phyloP scores from a whole-genome alignment of 37 sponge, comb jelly and placozoan genomes.

The Chondrosia reniformis region DNA sequence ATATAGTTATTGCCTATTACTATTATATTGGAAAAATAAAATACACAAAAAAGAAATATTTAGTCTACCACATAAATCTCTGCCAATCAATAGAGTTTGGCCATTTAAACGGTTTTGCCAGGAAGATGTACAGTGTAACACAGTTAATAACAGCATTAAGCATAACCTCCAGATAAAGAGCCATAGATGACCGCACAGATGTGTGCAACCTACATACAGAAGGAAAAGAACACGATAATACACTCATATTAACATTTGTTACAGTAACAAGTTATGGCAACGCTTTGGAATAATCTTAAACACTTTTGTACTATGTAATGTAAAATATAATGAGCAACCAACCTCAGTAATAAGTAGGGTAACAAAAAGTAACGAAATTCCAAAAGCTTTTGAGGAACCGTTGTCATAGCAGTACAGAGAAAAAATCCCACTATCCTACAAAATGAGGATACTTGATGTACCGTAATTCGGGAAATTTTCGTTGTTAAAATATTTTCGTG shows the following conservation, averaged over 20 bases:
- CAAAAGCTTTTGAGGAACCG: slow-evolving; percentile 78
- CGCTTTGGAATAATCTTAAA: neutral
- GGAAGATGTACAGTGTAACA: slow-evolving; percentile 57
- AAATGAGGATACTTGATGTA: neutral
- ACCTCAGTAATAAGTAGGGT: slow-evolving; percentile 65
- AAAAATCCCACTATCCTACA: slow-evolving; percentile 49
- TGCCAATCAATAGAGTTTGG: slow-evolving; percentile 34
- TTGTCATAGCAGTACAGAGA: slow-evolving; percentile 29
- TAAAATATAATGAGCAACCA: neutral
- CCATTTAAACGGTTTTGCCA: slow-evolving; percentile 71
- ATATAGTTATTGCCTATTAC: neutral
- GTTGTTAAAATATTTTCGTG: too few relatives aligned
- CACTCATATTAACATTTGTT: too few relatives aligned
- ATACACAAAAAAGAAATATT: neutral
- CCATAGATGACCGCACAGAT: neutral
- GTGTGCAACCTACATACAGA: slow-evolving; percentile 13
- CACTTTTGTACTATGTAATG: neutral
- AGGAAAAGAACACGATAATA: too few relatives aligned
- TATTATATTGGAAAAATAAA: neutral
- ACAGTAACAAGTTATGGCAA: too few relatives aligned
- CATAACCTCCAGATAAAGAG: slow-evolving; percentile 30
- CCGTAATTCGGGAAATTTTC: too few relatives aligned
- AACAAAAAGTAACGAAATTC: slow-evolving; percentile 94
- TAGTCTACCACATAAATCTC: slow-evolving; percentile 82
- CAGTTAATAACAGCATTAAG: slow-evolving; percentile 41